Percentiles rank a stretch among this genome's conserved stretches.
These are phyloP conservation scores for Hydriomena furcata DNA, from an alignment of 2,888 invertebrate genomes.

Conservation along the genomic window DNA sequence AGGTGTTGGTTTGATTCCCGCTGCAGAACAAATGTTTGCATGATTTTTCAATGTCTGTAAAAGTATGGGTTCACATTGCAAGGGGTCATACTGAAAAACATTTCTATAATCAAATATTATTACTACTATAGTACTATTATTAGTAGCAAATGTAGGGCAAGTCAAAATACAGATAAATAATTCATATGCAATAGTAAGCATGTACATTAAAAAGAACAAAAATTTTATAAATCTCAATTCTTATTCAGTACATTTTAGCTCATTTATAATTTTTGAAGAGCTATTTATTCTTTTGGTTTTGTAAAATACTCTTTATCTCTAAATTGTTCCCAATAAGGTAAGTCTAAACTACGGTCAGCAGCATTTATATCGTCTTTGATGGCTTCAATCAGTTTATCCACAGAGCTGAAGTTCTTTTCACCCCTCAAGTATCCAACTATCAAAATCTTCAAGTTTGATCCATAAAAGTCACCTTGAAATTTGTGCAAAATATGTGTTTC, in stretches of 20 bases:
- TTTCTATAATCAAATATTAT: conserved; percentile 7
- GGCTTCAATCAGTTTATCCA: conserved; percentile 89
- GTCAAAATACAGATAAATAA: conserved; percentile 15
- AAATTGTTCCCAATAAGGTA: conserved; percentile 73
- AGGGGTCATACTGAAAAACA: conserved; percentile 1
- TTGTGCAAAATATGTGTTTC: conserved; percentile 96
- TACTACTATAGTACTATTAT: neutral
- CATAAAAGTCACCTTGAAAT: conserved; percentile 94
- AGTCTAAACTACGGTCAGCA: conserved; percentile 85
- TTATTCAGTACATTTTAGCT: conserved; percentile 7
- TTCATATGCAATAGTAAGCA: too few relatives aligned
- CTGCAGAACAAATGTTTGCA: too few relatives aligned
- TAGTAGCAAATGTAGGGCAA: conserved; percentile 6
- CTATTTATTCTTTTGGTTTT: conserved; percentile 1
- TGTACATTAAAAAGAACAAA: too few relatives aligned
- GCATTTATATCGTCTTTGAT: conserved; percentile 91
- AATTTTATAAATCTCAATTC: too few relatives aligned
- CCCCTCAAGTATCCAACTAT: conserved; percentile 93
- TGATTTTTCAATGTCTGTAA: too few relatives aligned
- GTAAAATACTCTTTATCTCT: conserved; percentile 82
- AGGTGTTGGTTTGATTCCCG: too few relatives aligned
- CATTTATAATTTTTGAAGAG: too few relatives aligned
- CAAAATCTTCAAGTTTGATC: conserved; percentile 88
- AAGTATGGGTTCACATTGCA: too few relatives aligned
- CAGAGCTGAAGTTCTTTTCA: conserved; percentile 90